Evolutionary conservation across 2,797 vertebrate species (phyloP), one percentile per base, ranked within the genome.

Genomic region (Sebastes reedi): DNA sequence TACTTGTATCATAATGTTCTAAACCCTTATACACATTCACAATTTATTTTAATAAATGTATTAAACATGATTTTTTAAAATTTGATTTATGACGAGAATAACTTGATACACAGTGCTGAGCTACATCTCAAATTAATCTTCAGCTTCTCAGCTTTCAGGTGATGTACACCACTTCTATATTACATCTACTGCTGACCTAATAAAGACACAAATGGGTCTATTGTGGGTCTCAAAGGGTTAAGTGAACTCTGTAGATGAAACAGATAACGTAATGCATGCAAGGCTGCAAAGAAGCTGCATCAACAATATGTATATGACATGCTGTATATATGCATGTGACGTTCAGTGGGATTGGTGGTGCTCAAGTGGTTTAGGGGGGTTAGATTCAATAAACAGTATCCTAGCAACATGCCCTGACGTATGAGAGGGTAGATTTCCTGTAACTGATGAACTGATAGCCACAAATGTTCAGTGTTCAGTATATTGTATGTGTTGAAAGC

Each of bases 391-490:
- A 87, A 76, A 77, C 22, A 34, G 73, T 85, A 12, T 83, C 81
- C 80, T 80, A 84, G 90, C 84, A 90, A 91, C 85, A 6, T 66
- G 62, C 42, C 25, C 27, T 54, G 78, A 69, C 14, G 8, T 30
- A 56, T 67, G 24, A 62, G 24, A 72, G 54, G 10, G 18, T 5
- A 32, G 65, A 83, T 75, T 86, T 87, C 75, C 80, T 75, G 81
- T 39, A 66, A 69, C 65, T 56, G 75, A 81, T 73, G 60, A 84
- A 67, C 72, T 22, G 71, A 67, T 27, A 52, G 25, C 5, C 68
- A 69, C 42, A 2, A 4, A 6, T 56, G n/a, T 54, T 54, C 67
- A 58, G 42, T 56, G 62, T 7, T 13, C 6, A 4, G 18, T 9
- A 4, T 3, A 0, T 14, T 18, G n/a, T 54, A 8, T 42, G 39